These are phyloP conservation scores for Tiliacea citrago DNA, from an alignment of 2,888 invertebrate genomes.

Conservation along the genomic window DNA sequence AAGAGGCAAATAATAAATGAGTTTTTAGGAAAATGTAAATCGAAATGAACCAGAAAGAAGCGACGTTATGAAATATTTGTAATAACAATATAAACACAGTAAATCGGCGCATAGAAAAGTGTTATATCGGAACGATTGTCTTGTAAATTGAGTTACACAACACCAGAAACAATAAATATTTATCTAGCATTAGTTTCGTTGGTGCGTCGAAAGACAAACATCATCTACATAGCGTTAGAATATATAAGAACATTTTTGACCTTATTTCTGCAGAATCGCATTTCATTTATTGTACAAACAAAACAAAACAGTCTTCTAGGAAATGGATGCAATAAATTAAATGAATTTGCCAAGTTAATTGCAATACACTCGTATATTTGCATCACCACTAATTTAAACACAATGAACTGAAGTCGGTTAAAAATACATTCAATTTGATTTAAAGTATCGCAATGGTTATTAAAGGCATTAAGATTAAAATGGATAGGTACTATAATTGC, in stretches of 20 bases:
- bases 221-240: constrained; percentile 32
- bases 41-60: constrained; percentile 37
- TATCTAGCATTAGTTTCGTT: constrained; percentile 64
- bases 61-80: constrained; percentile 54
- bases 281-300: constrained; percentile 30
- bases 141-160: constrained; percentile 65
- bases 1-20: constrained; percentile 24
- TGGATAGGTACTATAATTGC: constrained; percentile 29
- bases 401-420: constrained; percentile 28
- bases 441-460: constrained; percentile 22
- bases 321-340: constrained; percentile 39
- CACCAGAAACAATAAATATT: constrained; percentile 69
- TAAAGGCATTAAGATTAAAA: constrained; percentile 24
- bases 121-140: constrained; percentile 57
- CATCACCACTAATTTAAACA: constrained; percentile 26
- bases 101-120: constrained; percentile 42
- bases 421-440: constrained; percentile 37
- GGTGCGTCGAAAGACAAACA: constrained; percentile 48
- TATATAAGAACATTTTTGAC: constrained; percentile 30
- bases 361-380: constrained; percentile 16
- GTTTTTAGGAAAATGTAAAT: constrained; percentile 39
- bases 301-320: constrained; percentile 38
- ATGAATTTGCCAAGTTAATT: constrained; percentile 46
- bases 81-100: constrained; percentile 52
- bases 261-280: constrained; percentile 35